Conservation (phyloP, 92 coral and sea anemone genomes). For the Zoanthus gigantus region DNA sequence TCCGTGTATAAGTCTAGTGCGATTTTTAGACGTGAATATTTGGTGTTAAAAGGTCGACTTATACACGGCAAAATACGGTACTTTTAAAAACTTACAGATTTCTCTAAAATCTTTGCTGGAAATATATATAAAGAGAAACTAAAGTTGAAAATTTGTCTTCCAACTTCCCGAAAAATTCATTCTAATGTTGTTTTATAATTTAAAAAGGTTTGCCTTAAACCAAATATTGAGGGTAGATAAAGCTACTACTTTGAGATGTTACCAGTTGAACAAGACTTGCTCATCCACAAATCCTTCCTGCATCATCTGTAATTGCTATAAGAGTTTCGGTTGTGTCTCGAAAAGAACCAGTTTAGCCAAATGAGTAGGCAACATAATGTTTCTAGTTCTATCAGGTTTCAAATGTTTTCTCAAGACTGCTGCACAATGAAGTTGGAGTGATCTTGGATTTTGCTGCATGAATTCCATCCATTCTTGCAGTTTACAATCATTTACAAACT, state of each 20-base stretch:
- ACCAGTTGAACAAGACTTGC: conserved; percentile 36
- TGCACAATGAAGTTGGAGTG: conserved; percentile 89
- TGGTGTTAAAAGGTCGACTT: too few relatives aligned
- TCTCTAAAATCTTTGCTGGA: too few relatives aligned
- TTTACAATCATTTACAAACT: conserved; percentile 87
- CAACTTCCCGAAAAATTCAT: not conserved
- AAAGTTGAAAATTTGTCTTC: not conserved
- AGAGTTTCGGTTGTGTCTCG: conserved; percentile 83
- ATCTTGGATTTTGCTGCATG: conserved; percentile 84
- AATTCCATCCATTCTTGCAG: conserved; percentile 91
- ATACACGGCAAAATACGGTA: too few relatives aligned
- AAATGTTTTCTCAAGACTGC: conserved; percentile 86
- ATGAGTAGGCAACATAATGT: conserved; percentile 80
- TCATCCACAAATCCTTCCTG: conserved; percentile 11
- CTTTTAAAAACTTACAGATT: too few relatives aligned
- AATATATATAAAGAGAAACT: too few relatives aligned
- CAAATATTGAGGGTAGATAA: not conserved
- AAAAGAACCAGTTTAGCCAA: conserved; percentile 81
- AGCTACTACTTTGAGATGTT: not conserved
- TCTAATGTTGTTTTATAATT: not conserved
- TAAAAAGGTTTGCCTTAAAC: not conserved
- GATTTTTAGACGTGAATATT: too few relatives aligned
- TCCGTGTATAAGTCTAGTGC: too few relatives aligned
- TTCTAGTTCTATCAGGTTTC: conserved; percentile 87
- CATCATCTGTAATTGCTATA: conserved; percentile 73